A percentile compares a stretch with the other conserved stretches of the same genome.
These are phyloP conservation scores for Tauraco hartlaubi DNA, from an alignment of 2,797 vertebrate species.

Conservation along the genomic window DNA sequence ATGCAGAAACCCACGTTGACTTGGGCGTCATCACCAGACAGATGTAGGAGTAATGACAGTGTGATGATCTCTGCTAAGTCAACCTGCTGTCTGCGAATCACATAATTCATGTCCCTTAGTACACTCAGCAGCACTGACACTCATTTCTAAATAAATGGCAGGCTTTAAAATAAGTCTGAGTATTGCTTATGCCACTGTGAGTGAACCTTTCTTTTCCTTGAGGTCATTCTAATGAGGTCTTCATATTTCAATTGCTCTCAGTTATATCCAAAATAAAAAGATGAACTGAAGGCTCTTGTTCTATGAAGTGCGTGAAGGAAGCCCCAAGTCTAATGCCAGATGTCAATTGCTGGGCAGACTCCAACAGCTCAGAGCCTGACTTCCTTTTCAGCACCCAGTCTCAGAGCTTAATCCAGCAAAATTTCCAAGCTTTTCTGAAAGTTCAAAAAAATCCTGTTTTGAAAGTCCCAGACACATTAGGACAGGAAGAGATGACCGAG, in stretches of 20 bases:
- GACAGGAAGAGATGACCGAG: not conserved
- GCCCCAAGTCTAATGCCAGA: not conserved
- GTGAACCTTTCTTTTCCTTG: not conserved
- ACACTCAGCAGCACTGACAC: conserved; percentile 19
- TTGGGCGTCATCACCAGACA: not conserved
- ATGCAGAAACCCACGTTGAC: not conserved
- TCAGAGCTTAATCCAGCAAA: not conserved
- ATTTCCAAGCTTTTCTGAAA: not conserved
- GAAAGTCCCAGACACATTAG: not conserved
- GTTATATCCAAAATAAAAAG: not conserved
- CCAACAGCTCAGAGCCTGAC: not conserved
- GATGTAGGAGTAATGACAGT: conserved; percentile 37
- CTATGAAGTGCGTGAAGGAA: not conserved
- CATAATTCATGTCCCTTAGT: conserved; percentile 30
- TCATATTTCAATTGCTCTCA: not conserved
- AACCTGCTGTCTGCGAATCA: conserved; percentile 25
- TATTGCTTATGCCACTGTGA: not conserved
- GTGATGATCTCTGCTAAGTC: conserved; percentile 29
- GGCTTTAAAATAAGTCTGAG: not conserved
- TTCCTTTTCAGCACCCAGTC: not conserved
- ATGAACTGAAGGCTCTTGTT: not conserved
- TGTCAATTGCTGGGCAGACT: not conserved
- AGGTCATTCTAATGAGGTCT: not conserved
- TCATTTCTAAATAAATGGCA: conserved; percentile 24
- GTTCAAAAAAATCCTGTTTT: not conserved